Evolutionary conservation across 2,888 invertebrate species (phyloP), one percentile per base, ranked within the genome.

Genomic region (Diadegma fenestrale): DNA sequence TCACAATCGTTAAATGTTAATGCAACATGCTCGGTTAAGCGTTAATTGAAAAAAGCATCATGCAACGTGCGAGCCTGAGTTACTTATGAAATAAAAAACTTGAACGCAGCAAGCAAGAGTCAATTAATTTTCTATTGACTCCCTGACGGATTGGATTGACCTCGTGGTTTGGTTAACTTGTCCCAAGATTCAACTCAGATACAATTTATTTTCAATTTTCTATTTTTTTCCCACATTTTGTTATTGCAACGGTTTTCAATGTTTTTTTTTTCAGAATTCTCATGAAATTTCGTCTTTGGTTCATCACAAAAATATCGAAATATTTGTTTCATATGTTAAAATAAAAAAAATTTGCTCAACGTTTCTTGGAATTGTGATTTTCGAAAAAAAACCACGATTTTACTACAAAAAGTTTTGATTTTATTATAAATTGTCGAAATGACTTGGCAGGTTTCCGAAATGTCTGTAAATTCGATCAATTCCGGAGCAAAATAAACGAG

Each of bases 61-160:
- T 45, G 72, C 77, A 75, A 80, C 64, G 84, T 86, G 76, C 51
- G 69, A 41, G 54, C 19, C 22, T 51, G 8, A 71, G 10, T 41
- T 4, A 45, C n/a, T n/a, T 30, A 54, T 19, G 77, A 48, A 41
- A 79, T 63, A 45, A 72, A 66, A 8, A 61, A 30, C 33, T 73
- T 51, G 63, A 73, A 66, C 51, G 48, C 66, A 66, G 78, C n/a
- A 51, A 48, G 63, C 51, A 45, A 51, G 43, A 84, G 68, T 58
- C 17, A 41, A 48, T n/a, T 37, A 37, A 72, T 37, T 41, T 41
- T 72, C 14, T 41, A 4, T 14, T 41, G 14, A 19, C 43, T 14
- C 22, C 43, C 66, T 66, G 66, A 14, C 43, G 41, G 66, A 66
- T 41, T 22, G 43, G 14, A 45, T 45, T 8, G 17, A 69, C 19